phyloP scores from a whole-genome alignment of 2,888 invertebrate genomes.

The Tipula vernalis region DNA sequence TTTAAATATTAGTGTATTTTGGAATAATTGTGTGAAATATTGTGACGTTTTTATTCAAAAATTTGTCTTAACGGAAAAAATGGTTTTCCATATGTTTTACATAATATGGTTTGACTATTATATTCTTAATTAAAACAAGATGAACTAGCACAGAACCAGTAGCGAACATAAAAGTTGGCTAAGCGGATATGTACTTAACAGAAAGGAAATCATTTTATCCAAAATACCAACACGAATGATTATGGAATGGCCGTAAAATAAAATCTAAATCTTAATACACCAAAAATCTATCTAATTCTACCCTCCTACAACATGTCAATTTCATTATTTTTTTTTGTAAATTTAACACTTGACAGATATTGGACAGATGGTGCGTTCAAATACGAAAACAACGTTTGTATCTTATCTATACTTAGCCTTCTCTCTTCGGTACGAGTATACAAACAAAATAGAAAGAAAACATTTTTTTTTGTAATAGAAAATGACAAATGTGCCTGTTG shows the following conservation, averaged over 20 bases:
- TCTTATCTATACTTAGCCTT: conserved; percentile 4
- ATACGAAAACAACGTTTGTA: background rate
- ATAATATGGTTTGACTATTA: too few species aligned
- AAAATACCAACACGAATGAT: background rate
- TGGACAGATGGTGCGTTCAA: background rate
- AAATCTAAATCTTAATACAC: background rate
- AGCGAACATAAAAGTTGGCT: too few species aligned
- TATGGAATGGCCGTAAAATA: background rate
- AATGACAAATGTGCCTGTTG: background rate
- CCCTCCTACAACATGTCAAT: background rate
- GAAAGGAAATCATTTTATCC: too few species aligned
- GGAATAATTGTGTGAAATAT: too few species aligned
- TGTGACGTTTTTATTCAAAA: too few species aligned
- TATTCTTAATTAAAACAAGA: too few species aligned
- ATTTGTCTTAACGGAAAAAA: too few species aligned
- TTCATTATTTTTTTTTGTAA: background rate
- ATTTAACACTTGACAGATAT: background rate
- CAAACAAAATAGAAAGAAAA: background rate
- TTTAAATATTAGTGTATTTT: too few species aligned
- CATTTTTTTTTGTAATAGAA: background rate
- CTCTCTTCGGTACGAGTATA: background rate
- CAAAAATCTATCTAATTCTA: background rate
- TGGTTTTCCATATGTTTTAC: too few species aligned
- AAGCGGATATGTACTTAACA: too few species aligned
- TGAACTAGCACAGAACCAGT: too few species aligned